These are phyloP conservation scores for Sphecodes monilicornis DNA, from an alignment of 2,888 invertebrate genomes.

Conservation along the genomic window DNA sequence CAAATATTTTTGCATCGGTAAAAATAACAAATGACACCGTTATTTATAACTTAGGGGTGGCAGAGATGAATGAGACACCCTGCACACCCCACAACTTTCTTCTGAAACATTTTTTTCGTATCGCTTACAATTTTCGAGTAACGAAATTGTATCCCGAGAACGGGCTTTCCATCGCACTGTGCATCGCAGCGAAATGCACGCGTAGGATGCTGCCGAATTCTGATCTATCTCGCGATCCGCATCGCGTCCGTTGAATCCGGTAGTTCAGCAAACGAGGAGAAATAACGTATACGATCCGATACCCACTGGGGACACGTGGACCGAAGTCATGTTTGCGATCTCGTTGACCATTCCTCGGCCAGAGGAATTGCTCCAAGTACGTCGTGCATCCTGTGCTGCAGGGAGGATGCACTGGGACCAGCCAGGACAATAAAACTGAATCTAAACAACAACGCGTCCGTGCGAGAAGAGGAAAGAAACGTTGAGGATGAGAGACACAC, in stretches of 20 bases:
- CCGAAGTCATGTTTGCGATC: constrained; percentile 68
- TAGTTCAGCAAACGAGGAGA: constrained; percentile 40
- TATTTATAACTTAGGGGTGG: too few relatives aligned
- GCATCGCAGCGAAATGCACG: background rate
- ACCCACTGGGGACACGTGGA: constrained; percentile 57
- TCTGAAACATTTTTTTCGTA: too few relatives aligned
- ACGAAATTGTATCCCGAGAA: background rate
- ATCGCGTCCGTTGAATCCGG: background rate
- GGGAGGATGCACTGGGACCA: constrained; percentile 38
- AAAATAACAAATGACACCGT: too few relatives aligned
- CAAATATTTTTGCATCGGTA: too few relatives aligned
- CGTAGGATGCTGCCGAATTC: background rate
- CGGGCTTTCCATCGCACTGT: background rate
- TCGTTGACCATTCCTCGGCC: constrained; percentile 64
- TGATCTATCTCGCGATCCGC: constrained; percentile 8
- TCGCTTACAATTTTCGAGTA: background rate
- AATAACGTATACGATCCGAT: constrained; percentile 36
- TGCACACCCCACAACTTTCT: too few relatives aligned
- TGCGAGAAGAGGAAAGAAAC: background rate
- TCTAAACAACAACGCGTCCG: constrained; percentile 61
- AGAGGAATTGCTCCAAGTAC: constrained; percentile 61
- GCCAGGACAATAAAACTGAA: constrained; percentile 68
- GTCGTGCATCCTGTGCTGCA: constrained; percentile 57
- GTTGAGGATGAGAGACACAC: background rate
- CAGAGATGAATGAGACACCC: too few relatives aligned